Evolutionary conservation across 2,113 vertebrate genomes (phyloP), one percentile per base, ranked within the genome.

Genomic region (Myocastor coypus): DNA sequence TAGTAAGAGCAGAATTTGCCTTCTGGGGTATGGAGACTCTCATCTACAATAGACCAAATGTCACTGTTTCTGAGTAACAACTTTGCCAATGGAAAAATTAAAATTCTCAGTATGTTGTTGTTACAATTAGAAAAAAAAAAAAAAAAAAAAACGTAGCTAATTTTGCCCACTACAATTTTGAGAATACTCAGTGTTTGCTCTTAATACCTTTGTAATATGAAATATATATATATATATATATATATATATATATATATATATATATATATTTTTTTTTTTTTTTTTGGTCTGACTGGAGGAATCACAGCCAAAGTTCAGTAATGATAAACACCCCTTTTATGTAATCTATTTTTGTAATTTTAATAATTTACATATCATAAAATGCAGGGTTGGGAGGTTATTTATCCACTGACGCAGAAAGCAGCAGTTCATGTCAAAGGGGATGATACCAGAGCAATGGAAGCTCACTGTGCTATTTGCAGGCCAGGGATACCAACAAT

Each of bases 41-140:
- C 93, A 98, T 97, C 94, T 98, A 93, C 0, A 3, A 87, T 97
- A 94, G 86, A 97, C 95, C 93, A 97, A 97, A 88, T 97, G 64
- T 95, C 97, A 96, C 97, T 97, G 95, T 96, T 97, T 97, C 94
- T 95, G 95, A 97, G 94, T 98, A 98, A 95, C 69, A 94, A 95
- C 69, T 97, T 96, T 97, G 95, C 93, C 97, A 96, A 20, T 37
- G 95, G 97, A 96, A 97, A 93, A 97, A 71, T 55, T 91, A 96
- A 68, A 96, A 97, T 97, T 98, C 86, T 87, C 98, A 95, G 97
- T 98, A 97, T 97, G 94, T 94, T 82, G 57, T 87, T 98, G 97
- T 97, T 97, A 96, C 7, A 19, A 96, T 97, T 97, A 98, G 98
- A 98, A 96, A 90, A 96, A 98, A 96, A 98, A 98, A 98, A 98